Evolutionary conservation across 2,113 vertebrate genomes (phyloP).

Genomic region (Buteo buteo): DNA sequence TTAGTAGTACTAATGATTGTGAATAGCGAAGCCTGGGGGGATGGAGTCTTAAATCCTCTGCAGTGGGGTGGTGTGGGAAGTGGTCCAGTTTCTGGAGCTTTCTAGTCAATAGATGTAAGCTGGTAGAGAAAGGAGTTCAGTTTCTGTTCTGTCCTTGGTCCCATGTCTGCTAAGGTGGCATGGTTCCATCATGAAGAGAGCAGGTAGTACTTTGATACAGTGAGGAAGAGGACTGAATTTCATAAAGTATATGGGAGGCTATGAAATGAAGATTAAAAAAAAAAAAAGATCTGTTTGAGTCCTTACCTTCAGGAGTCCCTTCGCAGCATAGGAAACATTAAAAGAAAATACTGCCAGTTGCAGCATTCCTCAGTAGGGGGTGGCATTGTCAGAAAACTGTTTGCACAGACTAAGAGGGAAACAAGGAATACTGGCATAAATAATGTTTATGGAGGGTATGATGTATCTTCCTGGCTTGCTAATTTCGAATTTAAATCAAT

Average conservation of each 20-base stretch:
- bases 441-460: not conserved
- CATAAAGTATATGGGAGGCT: not conserved
- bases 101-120: not conserved
- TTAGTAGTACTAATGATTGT: not conserved
- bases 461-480: not conserved
- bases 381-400: not conserved
- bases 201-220: not conserved
- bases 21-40: not conserved
- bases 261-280: not conserved
- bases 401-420: not conserved
- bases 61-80: not conserved
- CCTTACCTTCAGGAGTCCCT: not conserved
- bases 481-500: slow-evolving; percentile 34
- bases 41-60: not conserved
- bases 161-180: not conserved
- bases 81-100: not conserved
- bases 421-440: not conserved
- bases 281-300: not conserved
- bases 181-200: not conserved
- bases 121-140: not conserved
- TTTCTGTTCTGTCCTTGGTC: not conserved
- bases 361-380: not conserved
- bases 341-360: not conserved
- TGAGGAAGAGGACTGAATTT: not conserved
- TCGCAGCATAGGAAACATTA: not conserved